Conservation (phyloP, 2,888 invertebrate genomes). For the Anodontia alba region DNA sequence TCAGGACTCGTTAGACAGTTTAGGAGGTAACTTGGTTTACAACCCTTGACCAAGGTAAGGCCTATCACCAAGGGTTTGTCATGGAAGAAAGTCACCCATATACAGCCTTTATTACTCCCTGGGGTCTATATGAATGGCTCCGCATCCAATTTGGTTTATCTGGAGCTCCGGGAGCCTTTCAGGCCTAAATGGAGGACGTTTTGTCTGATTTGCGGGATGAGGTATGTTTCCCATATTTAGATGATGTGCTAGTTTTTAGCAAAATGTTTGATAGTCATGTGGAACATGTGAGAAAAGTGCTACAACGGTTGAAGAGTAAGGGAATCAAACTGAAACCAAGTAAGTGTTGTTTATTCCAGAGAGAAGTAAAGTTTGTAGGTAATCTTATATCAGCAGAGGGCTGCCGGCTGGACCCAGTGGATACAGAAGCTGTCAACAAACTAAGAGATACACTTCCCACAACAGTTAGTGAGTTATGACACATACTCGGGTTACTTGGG, state of each 20-base stretch:
- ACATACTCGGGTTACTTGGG: conserved; percentile 40
- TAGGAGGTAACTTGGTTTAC: conserved; percentile 54
- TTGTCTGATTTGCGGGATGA: conserved; percentile 38
- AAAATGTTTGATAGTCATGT: too few species aligned
- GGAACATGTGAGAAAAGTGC: conserved; percentile 44
- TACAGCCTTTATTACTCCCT: conserved; percentile 56
- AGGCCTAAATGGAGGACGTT: conserved; percentile 44
- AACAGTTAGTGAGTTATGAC: conserved; percentile 38
- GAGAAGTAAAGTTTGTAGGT: conserved; percentile 51
- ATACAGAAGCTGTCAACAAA: conserved; percentile 30
- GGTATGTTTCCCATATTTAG: conserved; percentile 52
- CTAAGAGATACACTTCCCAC: conserved; percentile 40
- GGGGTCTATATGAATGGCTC: conserved; percentile 52
- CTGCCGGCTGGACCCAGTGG: conserved; percentile 34
- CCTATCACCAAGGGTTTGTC: conserved; percentile 60
- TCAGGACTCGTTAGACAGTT: conserved; percentile 51
- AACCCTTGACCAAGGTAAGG: conserved; percentile 54
- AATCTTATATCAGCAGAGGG: conserved; percentile 49
- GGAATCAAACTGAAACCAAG: conserved; percentile 55
- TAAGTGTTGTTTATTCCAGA: conserved; percentile 45
- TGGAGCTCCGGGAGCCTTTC: conserved; percentile 44
- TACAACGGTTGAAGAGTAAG: conserved; percentile 30
- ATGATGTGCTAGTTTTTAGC: conserved; percentile 55
- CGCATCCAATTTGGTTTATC: conserved; percentile 47
- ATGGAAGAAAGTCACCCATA: conserved; percentile 30